Conservation (phyloP, 2,113 vertebrate species). For the Origma solitaria region DNA sequence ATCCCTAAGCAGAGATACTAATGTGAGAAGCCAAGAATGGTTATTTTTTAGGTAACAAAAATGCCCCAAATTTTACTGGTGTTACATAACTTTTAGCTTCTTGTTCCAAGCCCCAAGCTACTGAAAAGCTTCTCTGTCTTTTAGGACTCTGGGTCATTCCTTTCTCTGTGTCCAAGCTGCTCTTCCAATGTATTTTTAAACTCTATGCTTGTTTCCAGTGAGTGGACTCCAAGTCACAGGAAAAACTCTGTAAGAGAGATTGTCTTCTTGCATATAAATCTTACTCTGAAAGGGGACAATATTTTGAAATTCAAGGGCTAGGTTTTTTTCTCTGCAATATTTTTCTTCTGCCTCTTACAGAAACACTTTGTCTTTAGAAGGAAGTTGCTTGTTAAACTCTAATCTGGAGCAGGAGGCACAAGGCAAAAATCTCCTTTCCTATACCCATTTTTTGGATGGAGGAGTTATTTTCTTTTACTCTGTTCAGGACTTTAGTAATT, state of each 20-base stretch:
- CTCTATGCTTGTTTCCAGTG: background rate
- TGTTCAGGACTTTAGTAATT: background rate
- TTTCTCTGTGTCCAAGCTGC: background rate
- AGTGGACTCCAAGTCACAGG: background rate
- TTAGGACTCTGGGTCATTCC: constrained; percentile 9
- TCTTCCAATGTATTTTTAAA: constrained; percentile 29
- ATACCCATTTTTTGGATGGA: background rate
- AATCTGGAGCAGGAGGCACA: background rate
- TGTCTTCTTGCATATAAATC: constrained; percentile 35
- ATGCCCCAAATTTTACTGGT: background rate
- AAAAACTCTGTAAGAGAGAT: constrained; percentile 42
- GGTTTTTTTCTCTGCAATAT: background rate
- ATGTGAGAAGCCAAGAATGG: background rate
- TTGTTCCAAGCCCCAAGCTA: constrained; percentile 35
- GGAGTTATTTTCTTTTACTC: background rate
- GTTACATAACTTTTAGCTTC: constrained; percentile 7
- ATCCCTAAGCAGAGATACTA: background rate
- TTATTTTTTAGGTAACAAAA: constrained; percentile 6
- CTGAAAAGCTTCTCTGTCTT: constrained; percentile 47
- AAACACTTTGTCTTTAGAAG: background rate
- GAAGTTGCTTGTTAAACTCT: background rate
- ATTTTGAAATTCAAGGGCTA: constrained; percentile 5
- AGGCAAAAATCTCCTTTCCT: background rate
- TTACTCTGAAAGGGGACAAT: background rate
- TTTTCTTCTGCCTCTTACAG: background rate